Percentiles rank a stretch among this genome's conserved stretches.
Evolutionary conservation across 2,113 vertebrate species (phyloP).

Genomic region (Melanerpes formicivorus): DNA sequence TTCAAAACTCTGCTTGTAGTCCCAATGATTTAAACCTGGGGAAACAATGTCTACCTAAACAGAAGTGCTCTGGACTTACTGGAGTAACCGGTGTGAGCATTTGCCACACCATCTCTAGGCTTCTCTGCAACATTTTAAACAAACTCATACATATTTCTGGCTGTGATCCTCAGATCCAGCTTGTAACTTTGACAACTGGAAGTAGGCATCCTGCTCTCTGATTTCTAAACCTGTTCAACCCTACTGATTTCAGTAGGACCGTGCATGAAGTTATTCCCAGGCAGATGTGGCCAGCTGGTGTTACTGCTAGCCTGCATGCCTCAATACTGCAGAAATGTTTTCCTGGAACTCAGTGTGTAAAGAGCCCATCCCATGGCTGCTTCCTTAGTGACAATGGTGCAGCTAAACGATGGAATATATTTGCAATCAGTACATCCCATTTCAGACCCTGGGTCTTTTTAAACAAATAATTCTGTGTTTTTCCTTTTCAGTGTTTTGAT

Average conservation of each 20-base stretch:
- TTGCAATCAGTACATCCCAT: background rate
- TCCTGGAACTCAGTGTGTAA: background rate
- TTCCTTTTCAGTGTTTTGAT: background rate
- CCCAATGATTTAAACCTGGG: background rate
- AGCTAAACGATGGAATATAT: background rate
- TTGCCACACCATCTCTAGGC: background rate
- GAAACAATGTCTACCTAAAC: background rate
- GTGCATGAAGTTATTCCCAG: background rate
- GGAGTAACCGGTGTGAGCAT: background rate
- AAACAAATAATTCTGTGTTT: background rate
- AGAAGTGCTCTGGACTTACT: background rate
- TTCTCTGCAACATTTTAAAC: background rate
- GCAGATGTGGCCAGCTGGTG: background rate
- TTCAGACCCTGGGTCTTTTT: background rate
- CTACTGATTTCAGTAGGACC: background rate
- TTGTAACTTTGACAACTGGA: background rate
- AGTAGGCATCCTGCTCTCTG: background rate
- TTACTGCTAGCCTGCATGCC: background rate
- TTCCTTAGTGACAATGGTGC: background rate
- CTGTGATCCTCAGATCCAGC: background rate
- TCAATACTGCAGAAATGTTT: background rate
- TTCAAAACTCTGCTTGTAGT: background rate
- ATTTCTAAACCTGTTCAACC: background rate
- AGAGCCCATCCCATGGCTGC: background rate
- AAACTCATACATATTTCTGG: background rate